phyloP scores from a whole-genome alignment of 2,888 invertebrate genomes.

The Hirtodrosophila histrioides region DNA sequence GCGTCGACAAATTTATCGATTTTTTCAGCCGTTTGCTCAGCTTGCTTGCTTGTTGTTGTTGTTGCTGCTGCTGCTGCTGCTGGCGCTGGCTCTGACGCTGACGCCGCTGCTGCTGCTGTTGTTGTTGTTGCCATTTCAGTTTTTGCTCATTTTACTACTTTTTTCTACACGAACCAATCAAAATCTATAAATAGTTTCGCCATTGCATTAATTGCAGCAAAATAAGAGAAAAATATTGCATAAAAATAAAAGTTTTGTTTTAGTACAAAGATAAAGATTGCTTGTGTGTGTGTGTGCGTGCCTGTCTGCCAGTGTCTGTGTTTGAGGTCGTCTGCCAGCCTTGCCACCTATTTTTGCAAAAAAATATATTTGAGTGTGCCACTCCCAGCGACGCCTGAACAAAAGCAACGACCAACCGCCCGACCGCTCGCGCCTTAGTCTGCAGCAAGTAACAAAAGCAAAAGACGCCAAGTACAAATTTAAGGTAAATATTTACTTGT shows the following conservation, averaged over 20 bases:
- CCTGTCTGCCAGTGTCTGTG: conserved; percentile 25
- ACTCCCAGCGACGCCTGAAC: conserved; percentile 40
- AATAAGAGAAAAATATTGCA: conserved; percentile 27
- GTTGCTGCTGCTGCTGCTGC: conserved; percentile 24
- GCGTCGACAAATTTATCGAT: conserved; percentile 70
- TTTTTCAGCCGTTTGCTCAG: conserved; percentile 52
- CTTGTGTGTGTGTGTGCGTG: conserved; percentile 29
- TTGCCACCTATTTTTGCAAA: conserved; percentile 49
- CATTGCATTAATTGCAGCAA: conserved; percentile 32
- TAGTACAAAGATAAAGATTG: conserved; percentile 35
- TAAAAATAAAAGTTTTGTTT: conserved; percentile 42
- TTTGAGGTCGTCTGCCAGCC: conserved; percentile 58
- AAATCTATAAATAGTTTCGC: conserved; percentile 39
- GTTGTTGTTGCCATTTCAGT: conserved; percentile 16
- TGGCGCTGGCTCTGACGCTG: conserved; percentile 8
- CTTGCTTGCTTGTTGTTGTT: conserved; percentile 42
- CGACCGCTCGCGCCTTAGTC: conserved; percentile 1
- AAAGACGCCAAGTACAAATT: conserved; percentile 13
- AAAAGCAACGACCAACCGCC: background rate
- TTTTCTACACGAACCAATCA: conserved; percentile 38
- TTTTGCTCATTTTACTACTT: conserved; percentile 39
- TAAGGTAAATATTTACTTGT: conserved; percentile 52
- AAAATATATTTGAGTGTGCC: conserved; percentile 39
- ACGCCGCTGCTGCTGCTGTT: background rate
- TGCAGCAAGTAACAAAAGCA: conserved; percentile 15